Percentiles rank a stretch among this genome's conserved stretches.
These are phyloP conservation scores for Scleropages formosus DNA, from an alignment of 2,797 vertebrate genomes.

Conservation along the genomic window DNA sequence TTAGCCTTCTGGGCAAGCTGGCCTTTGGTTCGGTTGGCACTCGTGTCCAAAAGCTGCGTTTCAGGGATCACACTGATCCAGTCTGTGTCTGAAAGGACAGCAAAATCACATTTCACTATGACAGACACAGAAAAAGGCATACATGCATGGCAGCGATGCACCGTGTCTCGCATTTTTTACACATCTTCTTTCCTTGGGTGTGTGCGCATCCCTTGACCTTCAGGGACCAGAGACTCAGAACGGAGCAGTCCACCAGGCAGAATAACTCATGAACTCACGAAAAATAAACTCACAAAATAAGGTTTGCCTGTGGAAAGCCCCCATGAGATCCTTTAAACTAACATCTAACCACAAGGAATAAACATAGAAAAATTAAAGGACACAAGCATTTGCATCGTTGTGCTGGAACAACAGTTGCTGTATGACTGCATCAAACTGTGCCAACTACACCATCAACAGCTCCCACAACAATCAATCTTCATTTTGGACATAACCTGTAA, in stretches of 20 bases:
- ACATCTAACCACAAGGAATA: too few species aligned
- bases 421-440: neutral
- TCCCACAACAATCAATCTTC: neutral
- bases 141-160: neutral
- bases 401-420: too few species aligned
- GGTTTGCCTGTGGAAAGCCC: neutral
- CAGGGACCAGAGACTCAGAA: neutral
- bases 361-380: too few species aligned
- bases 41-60: slow-evolving; percentile 81
- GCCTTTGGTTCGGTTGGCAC: slow-evolving; percentile 82
- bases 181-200: neutral
- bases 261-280: too few species aligned
- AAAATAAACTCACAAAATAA: neutral
- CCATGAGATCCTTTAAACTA: too few species aligned
- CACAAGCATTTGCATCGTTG: too few species aligned
- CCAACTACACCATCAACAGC: neutral
- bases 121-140: neutral
- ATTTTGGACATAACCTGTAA: neutral
- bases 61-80: slow-evolving; percentile 76
- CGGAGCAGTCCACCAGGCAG: neutral
- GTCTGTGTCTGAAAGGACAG: slow-evolving; percentile 59
- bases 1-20: slow-evolving; percentile 86
- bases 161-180: neutral
- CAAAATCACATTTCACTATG: slow-evolving; percentile 2
- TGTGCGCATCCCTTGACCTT: neutral